Evolutionary conservation across 2,797 vertebrate species (phyloP).

Genomic region (Antrozous pallidus): DNA sequence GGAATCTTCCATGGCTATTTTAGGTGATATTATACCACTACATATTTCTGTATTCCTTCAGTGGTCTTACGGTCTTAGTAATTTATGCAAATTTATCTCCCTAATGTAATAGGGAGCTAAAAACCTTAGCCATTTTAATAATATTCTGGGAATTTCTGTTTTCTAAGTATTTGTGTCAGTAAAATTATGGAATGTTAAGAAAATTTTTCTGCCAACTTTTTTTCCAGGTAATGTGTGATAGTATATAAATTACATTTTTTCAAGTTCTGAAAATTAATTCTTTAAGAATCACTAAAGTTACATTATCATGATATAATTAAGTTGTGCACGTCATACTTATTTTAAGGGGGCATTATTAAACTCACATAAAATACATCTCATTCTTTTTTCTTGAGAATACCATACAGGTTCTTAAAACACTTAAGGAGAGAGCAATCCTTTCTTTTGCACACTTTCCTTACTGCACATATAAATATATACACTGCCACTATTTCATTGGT

Average conservation of each 20-base stretch:
- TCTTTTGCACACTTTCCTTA: neutral
- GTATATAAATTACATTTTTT: constrained; percentile 47
- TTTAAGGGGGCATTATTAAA: neutral
- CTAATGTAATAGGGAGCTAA: neutral
- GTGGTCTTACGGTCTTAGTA: neutral
- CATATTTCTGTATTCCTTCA: neutral
- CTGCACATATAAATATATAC: neutral
- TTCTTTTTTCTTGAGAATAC: constrained; percentile 20
- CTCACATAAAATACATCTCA: neutral
- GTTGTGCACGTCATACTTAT: neutral
- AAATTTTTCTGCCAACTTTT: neutral
- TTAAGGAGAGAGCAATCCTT: neutral
- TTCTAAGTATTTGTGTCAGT: neutral
- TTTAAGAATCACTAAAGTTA: neutral
- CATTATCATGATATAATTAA: neutral
- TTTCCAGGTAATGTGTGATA: neutral
- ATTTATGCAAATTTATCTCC: neutral
- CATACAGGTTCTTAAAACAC: neutral
- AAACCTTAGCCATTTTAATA: neutral
- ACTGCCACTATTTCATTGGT: neutral
- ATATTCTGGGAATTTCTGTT: neutral
- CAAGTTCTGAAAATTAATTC: neutral
- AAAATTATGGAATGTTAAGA: constrained; percentile 39
- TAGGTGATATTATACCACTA: neutral
- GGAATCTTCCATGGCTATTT: neutral